Base-by-base conservation (phyloP, 2,113 vertebrate species). In the Protomyctophum bolini region DNA sequence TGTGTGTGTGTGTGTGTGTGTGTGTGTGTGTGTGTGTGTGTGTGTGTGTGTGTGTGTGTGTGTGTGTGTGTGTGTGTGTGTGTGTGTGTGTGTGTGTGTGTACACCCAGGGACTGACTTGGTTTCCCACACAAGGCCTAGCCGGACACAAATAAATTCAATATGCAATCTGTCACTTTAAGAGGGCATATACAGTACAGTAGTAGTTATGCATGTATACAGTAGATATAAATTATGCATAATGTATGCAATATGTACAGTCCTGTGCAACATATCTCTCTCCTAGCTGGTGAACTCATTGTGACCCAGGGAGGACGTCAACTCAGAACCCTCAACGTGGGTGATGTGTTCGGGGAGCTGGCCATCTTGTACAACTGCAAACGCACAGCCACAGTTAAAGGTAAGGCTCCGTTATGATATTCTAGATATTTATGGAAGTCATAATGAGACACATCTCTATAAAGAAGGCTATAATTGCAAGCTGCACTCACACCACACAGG, bases 331-430 rank as follows among this genome's bases (percentile, higher is more conserved):
- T 95, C 6, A 87, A 41, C n/a, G 85, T 72, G 0, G 94, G 94
- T 0, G 94, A 95, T 15, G 88, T 95, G 4, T 95, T 94, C 7
- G 94, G 94, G 9, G 94, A 95, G 72, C 71, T 94, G 71, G 94
- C 94, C 33, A 93, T 94, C 58, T 73, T 95, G 6, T 95, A 95
- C 87, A 92, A 94, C 90, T 95, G 94, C 85, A 92, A 89, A 79
- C 89, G 93, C 70, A 95, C 93, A 0, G 94, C 94, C 2, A 93
- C 95, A 0, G 93, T 95, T 49, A 92, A 81, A 91, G 94, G 94
- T 94, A 47, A 69, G 72, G 8, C 12, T 4, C 7, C 46, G 10
- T 62, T 6, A 58, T 12, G 9, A 64, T 55, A 8, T 14, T 41
- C 12, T 48, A 52, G 2, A 52, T 52, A 52, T 52, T 6, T 52